Percentiles rank a stretch among this genome's conserved stretches.
Conservation (phyloP, 2,888 invertebrate species). For the Platypus cylindrus region DNA sequence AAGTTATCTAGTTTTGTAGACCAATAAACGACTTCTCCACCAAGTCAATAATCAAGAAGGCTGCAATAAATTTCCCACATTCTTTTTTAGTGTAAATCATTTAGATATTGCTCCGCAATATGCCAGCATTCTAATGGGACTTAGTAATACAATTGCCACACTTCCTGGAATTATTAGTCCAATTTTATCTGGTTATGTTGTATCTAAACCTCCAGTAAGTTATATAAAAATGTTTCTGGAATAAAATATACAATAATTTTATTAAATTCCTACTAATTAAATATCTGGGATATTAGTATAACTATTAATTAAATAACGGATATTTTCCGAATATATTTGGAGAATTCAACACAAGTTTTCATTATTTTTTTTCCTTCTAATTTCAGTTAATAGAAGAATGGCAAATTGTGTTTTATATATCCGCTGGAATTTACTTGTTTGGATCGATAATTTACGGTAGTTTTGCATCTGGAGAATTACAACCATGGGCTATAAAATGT, state of each 20-base stretch:
- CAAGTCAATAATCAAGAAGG: no score
- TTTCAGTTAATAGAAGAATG: conserved; percentile 41
- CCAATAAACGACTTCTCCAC: no score
- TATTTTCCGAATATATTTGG: background rate
- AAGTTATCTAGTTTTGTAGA: no score
- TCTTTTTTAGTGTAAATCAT: conserved; percentile 19
- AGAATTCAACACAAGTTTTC: no score
- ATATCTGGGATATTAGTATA: background rate
- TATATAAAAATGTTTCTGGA: background rate
- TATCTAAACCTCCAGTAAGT: conserved; percentile 15
- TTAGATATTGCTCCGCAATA: conserved; percentile 22
- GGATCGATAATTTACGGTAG: conserved; percentile 75
- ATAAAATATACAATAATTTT: background rate
- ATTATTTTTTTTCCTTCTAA: no score
- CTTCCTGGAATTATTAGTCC: conserved; percentile 22
- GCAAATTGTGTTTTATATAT: conserved; percentile 77
- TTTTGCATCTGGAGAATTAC: conserved; percentile 68
- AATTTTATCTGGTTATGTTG: conserved; percentile 21
- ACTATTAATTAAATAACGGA: background rate
- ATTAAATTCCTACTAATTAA: background rate
- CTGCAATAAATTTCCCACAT: no score
- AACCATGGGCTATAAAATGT: conserved; percentile 40
- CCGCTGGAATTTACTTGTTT: conserved; percentile 67
- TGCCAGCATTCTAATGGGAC: conserved; percentile 20
- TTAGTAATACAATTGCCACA: conserved; percentile 21